Conservation (phyloP, 2,888 invertebrate species). For the Drosophila paramelanica region DNA sequence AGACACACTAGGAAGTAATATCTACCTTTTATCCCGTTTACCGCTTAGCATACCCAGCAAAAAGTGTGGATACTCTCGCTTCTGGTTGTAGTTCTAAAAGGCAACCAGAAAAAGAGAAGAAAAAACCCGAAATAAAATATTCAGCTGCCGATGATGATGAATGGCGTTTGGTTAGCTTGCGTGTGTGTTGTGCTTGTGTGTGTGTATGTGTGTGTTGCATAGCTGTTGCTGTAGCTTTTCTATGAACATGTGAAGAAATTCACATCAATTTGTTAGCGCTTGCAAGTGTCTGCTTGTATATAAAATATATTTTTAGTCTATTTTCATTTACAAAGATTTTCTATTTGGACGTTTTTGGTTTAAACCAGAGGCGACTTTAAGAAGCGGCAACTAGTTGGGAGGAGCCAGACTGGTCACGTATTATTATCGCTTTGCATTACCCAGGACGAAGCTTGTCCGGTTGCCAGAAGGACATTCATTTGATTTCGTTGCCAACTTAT, state of each 20-base stretch:
- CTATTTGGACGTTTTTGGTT: not conserved
- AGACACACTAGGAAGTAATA: slow-evolving; percentile 14
- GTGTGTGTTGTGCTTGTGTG: slow-evolving; percentile 14
- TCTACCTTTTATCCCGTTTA: slow-evolving; percentile 64
- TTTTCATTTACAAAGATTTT: slow-evolving; percentile 28
- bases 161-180: slow-evolving; percentile 62
- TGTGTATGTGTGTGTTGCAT: slow-evolving; percentile 10
- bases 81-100: slow-evolving; percentile 43
- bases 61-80: slow-evolving; percentile 48
- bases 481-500: slow-evolving; percentile 73
- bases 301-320: slow-evolving; percentile 33
- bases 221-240: slow-evolving; percentile 36
- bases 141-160: slow-evolving; percentile 74
- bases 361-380: slow-evolving; percentile 46
- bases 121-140: slow-evolving; percentile 60
- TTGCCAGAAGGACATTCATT: slow-evolving; percentile 61
- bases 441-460: slow-evolving; percentile 55
- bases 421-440: slow-evolving; percentile 70
- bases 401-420: slow-evolving; percentile 70
- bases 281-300: slow-evolving; percentile 19
- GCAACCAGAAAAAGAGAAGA: slow-evolving; percentile 13
- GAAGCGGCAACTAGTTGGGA: not conserved
- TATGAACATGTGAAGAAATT: slow-evolving; percentile 76
- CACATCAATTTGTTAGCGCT: slow-evolving; percentile 73
- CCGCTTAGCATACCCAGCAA: slow-evolving; percentile 44